Evolutionary conservation across 2,113 vertebrate species (phyloP).

Genomic region (Psittacula cyanocephala): DNA sequence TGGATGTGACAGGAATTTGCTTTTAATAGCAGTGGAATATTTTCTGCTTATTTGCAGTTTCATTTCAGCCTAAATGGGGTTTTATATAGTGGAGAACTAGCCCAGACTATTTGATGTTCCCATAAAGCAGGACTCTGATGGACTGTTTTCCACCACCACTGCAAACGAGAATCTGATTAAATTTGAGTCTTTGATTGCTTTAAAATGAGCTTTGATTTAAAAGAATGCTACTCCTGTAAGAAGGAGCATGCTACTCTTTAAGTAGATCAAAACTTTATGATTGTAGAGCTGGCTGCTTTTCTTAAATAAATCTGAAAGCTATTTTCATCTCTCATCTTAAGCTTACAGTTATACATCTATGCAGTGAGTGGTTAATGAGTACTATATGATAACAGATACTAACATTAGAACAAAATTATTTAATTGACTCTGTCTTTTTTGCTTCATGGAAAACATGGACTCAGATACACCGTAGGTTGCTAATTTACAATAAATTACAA

Average conservation of each 20-base stretch:
- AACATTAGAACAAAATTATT: background rate
- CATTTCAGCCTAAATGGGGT: background rate
- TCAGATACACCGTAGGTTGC: background rate
- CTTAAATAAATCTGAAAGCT: background rate
- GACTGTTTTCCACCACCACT: background rate
- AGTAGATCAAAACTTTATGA: background rate
- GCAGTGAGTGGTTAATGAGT: background rate
- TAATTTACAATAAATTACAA: background rate
- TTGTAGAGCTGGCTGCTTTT: background rate
- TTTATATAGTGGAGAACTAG: background rate
- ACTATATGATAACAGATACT: background rate
- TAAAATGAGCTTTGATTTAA: background rate
- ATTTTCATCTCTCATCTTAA: background rate
- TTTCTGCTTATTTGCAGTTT: background rate
- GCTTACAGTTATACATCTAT: background rate
- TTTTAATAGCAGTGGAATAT: background rate
- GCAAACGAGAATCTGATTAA: background rate
- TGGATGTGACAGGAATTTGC: background rate
- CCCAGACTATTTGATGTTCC: background rate
- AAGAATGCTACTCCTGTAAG: background rate
- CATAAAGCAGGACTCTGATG: background rate
- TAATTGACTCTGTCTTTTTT: background rate
- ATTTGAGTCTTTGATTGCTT: background rate
- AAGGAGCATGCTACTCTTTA: background rate
- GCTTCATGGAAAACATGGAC: background rate